A percentile compares a stretch with the other conserved stretches of the same genome.
Evolutionary conservation across 2,888 invertebrate genomes (phyloP).

Genomic region (Panzeria rudis): DNA sequence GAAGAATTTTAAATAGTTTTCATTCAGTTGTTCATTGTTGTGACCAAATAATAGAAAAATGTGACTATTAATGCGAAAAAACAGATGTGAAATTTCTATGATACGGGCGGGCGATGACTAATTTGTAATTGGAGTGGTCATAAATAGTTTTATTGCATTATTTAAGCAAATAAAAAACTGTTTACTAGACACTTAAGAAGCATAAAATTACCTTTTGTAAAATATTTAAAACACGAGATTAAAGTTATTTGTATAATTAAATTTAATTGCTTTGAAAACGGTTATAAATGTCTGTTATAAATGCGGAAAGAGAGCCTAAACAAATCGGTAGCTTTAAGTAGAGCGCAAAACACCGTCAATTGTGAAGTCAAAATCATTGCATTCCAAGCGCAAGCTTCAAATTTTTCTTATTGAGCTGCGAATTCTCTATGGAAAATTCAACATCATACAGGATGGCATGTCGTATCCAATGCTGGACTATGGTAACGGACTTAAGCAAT

Average conservation of each 20-base stretch:
- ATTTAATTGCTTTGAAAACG: constrained; percentile 1
- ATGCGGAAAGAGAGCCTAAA: background rate
- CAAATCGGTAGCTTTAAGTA: no score
- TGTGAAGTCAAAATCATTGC: no score
- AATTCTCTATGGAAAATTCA: no score
- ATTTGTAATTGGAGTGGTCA: constrained; percentile 44
- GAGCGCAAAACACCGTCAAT: no score
- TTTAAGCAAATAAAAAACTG: constrained; percentile 26
- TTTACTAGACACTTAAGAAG: background rate
- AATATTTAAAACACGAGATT: background rate
- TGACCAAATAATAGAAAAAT: constrained; percentile 58
- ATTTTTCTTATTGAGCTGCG: no score
- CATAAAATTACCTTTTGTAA: background rate
- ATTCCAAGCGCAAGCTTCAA: no score
- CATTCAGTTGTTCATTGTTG: constrained; percentile 29
- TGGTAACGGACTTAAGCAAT: no score
- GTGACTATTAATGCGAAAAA: constrained; percentile 49
- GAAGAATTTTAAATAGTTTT: constrained; percentile 52
- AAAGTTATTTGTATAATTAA: constrained; percentile 3
- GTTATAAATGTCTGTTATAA: background rate
- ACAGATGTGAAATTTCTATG: constrained; percentile 56
- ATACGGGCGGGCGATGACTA: constrained; percentile 69
- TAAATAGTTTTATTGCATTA: constrained; percentile 26
- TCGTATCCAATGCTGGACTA: no score
- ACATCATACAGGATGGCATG: no score